phyloP scores from a whole-genome alignment of 2,113 vertebrate species.

The Nettapus auritus region DNA sequence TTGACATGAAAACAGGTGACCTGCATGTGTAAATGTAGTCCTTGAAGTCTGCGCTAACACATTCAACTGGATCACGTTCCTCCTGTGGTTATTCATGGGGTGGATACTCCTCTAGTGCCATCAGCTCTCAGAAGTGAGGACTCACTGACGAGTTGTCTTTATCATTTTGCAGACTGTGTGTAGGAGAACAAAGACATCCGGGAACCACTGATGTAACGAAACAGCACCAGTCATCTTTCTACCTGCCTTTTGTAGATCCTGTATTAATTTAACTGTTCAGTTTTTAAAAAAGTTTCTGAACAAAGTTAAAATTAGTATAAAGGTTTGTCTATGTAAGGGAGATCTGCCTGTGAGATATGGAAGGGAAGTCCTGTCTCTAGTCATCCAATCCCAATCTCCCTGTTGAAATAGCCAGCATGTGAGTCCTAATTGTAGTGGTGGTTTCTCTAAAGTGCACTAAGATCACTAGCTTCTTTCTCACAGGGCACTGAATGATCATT shows the following conservation, averaged over 20 bases:
- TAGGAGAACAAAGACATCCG: background rate
- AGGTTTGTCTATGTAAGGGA: background rate
- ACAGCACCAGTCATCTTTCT: background rate
- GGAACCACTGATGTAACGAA: background rate
- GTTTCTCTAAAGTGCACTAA: background rate
- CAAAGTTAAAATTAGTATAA: background rate
- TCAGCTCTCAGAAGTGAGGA: background rate
- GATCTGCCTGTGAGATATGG: background rate
- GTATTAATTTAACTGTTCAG: background rate
- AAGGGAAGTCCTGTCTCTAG: background rate
- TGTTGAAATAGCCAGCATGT: background rate
- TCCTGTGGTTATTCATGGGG: background rate
- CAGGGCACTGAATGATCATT: conserved; percentile 47
- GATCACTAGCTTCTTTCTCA: conserved; percentile 56
- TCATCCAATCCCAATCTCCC: background rate
- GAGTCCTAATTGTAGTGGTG: conserved; percentile 32
- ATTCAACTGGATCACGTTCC: background rate
- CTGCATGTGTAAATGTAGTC: background rate
- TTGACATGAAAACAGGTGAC: background rate
- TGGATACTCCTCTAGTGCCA: background rate
- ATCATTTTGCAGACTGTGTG: background rate
- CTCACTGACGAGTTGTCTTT: background rate
- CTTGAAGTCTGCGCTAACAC: background rate
- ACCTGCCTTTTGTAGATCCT: background rate
- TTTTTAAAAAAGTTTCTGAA: background rate